A percentile compares a stretch with the other conserved stretches of the same genome.
phyloP scores from a whole-genome alignment of 2,888 invertebrate species.

The Steromphala cineraria region DNA sequence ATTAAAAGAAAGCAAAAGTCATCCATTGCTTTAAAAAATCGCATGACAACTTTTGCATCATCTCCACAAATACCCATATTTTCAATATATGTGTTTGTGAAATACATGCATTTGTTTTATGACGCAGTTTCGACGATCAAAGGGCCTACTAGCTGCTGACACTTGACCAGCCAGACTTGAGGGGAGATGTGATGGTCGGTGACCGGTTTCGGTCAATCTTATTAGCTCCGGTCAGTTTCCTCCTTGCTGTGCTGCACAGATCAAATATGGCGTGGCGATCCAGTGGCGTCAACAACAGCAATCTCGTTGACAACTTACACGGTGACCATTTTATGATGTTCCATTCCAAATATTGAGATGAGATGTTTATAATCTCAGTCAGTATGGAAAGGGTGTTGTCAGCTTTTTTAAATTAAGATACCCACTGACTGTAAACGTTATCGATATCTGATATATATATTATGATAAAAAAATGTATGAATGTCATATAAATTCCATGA shows the following conservation, averaged over 20 bases:
- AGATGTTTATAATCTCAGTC: too few species aligned
- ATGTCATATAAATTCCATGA: too few species aligned
- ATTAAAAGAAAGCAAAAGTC: background rate
- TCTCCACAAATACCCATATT: background rate
- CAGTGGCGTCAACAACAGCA: constrained; percentile 61
- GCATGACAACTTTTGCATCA: background rate
- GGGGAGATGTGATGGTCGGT: background rate
- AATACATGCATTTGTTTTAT: background rate
- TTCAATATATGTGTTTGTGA: background rate
- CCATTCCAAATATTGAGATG: too few species aligned
- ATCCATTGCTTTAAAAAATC: background rate
- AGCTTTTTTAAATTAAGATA: too few species aligned
- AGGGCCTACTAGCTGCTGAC: background rate
- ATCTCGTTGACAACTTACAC: constrained; percentile 64
- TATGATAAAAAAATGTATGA: too few species aligned
- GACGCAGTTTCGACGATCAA: background rate
- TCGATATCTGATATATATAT: too few species aligned
- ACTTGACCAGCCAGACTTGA: background rate
- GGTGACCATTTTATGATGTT: constrained; percentile 49
- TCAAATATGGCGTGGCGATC: constrained; percentile 67
- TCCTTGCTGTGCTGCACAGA: constrained; percentile 27
- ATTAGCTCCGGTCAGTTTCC: constrained; percentile 20
- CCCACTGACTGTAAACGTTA: too few species aligned
- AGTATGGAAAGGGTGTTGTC: too few species aligned
- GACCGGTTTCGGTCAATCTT: background rate